Percentiles rank a stretch among this genome's conserved stretches.
Conservation (phyloP, 2,113 vertebrate species). For the Thalassarche chlororhynchos region DNA sequence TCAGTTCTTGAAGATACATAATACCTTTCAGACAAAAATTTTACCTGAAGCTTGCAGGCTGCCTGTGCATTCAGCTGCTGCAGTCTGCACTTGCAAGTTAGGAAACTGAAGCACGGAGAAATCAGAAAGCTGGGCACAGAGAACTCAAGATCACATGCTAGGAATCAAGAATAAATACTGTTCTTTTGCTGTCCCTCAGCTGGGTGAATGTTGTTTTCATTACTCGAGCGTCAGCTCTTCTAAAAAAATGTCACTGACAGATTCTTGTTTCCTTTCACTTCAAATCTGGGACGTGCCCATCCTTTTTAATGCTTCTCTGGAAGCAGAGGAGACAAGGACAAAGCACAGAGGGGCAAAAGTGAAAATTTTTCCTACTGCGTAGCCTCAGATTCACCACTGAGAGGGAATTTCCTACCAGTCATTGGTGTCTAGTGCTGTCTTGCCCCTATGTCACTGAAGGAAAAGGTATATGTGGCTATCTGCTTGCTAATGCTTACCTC, state of each 20-base stretch:
- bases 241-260: background rate
- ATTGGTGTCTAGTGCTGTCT: background rate
- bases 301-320: background rate
- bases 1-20: background rate
- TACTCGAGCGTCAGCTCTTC: background rate
- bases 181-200: background rate
- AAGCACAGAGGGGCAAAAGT: background rate
- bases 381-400: background rate
- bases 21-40: background rate
- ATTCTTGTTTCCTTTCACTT: slow-evolving; percentile 30
- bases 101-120: background rate
- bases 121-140: background rate
- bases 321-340: slow-evolving; percentile 5
- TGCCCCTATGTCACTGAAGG: background rate
- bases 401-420: background rate
- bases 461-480: background rate
- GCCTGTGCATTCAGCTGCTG: background rate
- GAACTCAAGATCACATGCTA: background rate
- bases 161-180: slow-evolving; percentile 17
- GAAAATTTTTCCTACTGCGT: background rate
- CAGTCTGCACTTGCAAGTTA: background rate
- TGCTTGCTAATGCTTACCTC: background rate
- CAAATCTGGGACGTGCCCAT: slow-evolving; percentile 5
- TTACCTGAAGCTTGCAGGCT: background rate
- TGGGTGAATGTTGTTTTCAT: background rate